Percentiles rank a stretch among this genome's conserved stretches.
Evolutionary conservation across 2,113 vertebrate genomes (phyloP).

Genomic region (Gnathonemus longibarbis): DNA sequence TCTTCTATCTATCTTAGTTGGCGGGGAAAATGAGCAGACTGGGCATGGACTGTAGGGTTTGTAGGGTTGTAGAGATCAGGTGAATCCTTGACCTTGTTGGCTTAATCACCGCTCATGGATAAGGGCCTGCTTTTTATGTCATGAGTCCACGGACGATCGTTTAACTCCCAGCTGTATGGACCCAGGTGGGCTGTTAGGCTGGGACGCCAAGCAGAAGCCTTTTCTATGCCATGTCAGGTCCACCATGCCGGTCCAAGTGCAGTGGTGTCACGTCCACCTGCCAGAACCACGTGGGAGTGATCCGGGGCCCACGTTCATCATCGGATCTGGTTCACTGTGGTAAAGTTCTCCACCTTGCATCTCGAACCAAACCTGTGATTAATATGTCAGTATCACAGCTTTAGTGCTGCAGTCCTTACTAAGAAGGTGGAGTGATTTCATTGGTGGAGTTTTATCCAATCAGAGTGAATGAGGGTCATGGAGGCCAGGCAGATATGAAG

Average conservation of each 20-base stretch:
- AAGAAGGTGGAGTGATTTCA: neutral
- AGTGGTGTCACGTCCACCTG: neutral
- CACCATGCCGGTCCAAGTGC: neutral
- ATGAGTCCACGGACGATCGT: neutral
- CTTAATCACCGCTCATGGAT: neutral
- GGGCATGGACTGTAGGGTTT: neutral
- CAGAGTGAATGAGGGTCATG: neutral
- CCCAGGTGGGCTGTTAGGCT: neutral
- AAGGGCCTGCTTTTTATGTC: neutral
- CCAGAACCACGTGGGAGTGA: neutral
- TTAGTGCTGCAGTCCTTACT: neutral
- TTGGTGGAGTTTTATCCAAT: neutral
- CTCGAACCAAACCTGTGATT: neutral
- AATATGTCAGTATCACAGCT: neutral
- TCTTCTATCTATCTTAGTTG: neutral
- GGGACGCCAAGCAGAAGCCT: neutral
- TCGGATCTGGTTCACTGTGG: neutral
- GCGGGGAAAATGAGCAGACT: neutral
- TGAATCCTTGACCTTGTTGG: neutral
- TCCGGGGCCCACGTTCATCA: neutral
- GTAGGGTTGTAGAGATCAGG: neutral
- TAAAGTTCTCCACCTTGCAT: neutral
- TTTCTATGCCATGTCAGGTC: neutral
- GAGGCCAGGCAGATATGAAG: neutral
- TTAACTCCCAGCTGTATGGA: neutral